A percentile compares a stretch with the other conserved stretches of the same genome.
phyloP scores from a whole-genome alignment of 2,888 invertebrate genomes.

The Nomada ferruginata region DNA sequence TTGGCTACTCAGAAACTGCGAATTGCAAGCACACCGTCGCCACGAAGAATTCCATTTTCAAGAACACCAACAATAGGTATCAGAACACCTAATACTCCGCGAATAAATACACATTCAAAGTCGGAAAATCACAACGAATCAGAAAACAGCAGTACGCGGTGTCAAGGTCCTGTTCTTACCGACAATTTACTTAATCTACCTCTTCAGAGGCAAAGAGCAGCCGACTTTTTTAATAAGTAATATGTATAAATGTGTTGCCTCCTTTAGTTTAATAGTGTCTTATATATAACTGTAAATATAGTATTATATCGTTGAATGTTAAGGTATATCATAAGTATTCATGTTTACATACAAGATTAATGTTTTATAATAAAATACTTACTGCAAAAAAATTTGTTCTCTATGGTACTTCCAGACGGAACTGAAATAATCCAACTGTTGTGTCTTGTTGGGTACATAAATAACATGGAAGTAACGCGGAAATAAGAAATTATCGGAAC shows the following conservation, averaged over 20 bases:
- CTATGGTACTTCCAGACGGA: background rate
- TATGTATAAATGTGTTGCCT: background rate
- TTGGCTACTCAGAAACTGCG: slow-evolving; percentile 90
- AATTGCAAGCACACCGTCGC: slow-evolving; percentile 78
- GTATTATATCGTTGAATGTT: slow-evolving; percentile 8
- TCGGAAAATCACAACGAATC: slow-evolving; percentile 67
- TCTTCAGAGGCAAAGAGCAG: slow-evolving; percentile 90
- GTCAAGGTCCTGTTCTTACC: slow-evolving; percentile 86
- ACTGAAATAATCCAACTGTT: background rate
- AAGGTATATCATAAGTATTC: slow-evolving; percentile 30
- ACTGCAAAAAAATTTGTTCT: background rate
- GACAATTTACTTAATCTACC: slow-evolving; percentile 94
- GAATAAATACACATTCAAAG: slow-evolving; percentile 78
- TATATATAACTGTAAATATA: slow-evolving; percentile 53
- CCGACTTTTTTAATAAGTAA: slow-evolving; percentile 90
- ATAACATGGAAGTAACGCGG: slow-evolving; percentile 19
- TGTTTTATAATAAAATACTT: slow-evolving; percentile 51
- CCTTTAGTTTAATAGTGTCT: background rate
- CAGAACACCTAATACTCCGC: slow-evolving; percentile 81
- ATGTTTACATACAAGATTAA: slow-evolving; percentile 33
- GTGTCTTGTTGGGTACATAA: background rate
- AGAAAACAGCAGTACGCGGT: slow-evolving; percentile 64
- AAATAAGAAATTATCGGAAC: slow-evolving; percentile 6
- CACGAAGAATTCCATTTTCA: slow-evolving; percentile 82
- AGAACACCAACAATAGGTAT: slow-evolving; percentile 83